Evolutionary conservation across 2,113 vertebrate species (phyloP).

Genomic region (Cynoglossus semilaevis): DNA sequence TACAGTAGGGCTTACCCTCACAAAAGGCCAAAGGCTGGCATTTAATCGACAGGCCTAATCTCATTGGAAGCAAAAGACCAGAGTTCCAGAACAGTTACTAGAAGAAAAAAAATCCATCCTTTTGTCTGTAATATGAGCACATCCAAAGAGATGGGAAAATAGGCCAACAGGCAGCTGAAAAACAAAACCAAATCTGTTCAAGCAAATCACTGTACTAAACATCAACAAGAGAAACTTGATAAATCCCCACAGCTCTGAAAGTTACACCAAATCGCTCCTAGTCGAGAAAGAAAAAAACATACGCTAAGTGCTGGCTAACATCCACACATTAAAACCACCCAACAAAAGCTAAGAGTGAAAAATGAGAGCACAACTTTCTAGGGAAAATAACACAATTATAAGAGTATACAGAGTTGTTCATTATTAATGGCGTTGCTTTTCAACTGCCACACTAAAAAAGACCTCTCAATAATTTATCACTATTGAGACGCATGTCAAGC

Average conservation of each 20-base stretch:
- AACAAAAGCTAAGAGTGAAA: constrained; percentile 43
- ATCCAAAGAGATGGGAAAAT: constrained; percentile 35
- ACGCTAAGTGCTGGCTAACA: constrained; percentile 37
- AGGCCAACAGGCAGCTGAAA: constrained; percentile 25
- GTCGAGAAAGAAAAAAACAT: constrained; percentile 36
- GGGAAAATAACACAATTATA: constrained; percentile 75
- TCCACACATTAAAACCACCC: constrained; percentile 45
- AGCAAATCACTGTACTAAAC: constrained; percentile 24
- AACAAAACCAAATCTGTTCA: constrained; percentile 43
- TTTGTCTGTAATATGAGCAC: constrained; percentile 40
- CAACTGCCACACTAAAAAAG: constrained; percentile 70
- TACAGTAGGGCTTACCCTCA: constrained; percentile 59
- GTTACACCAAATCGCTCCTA: constrained; percentile 42
- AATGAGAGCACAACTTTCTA: constrained; percentile 59
- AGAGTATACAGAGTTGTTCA: constrained; percentile 70
- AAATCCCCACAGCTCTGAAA: constrained; percentile 34
- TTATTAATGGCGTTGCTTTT: constrained; percentile 79
- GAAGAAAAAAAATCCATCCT: constrained; percentile 32
- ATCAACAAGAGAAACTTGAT: constrained; percentile 23
- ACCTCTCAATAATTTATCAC: constrained; percentile 78
- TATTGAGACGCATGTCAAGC: constrained; percentile 75
- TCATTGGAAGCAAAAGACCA: constrained; percentile 54
- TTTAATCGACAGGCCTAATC: constrained; percentile 59
- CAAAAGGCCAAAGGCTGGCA: constrained; percentile 65
- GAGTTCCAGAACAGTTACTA: constrained; percentile 52